These are phyloP conservation scores for Megalops atlanticus DNA, from an alignment of 2,113 vertebrate genomes.

Conservation along the genomic window DNA sequence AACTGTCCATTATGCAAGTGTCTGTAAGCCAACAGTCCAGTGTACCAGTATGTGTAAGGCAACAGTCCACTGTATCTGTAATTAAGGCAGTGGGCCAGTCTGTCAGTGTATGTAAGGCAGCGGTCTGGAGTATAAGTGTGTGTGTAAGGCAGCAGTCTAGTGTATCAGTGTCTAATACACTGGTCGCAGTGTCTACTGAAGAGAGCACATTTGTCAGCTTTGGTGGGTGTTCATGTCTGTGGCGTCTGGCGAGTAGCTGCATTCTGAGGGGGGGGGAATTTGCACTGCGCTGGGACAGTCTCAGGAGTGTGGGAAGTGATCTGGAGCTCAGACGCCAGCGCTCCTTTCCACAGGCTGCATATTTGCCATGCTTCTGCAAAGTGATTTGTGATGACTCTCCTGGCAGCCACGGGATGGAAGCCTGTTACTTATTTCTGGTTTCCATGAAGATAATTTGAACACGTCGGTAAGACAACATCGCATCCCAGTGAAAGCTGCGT, in stretches of 20 bases:
- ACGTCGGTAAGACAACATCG: constrained; percentile 33
- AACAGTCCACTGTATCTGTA: not conserved
- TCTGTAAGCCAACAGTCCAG: not conserved
- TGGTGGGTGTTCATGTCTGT: not conserved
- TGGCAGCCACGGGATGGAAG: not conserved
- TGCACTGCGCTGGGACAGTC: constrained; percentile 49
- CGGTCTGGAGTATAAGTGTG: not conserved
- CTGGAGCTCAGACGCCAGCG: not conserved
- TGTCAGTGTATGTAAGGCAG: not conserved
- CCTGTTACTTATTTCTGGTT: constrained; percentile 38
- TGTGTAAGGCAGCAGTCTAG: not conserved
- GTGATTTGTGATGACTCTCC: constrained; percentile 32
- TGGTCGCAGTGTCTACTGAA: not conserved
- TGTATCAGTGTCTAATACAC: not conserved
- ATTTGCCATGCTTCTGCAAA: constrained; percentile 38
- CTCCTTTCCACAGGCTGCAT: not conserved
- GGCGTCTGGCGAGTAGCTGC: constrained; percentile 30
- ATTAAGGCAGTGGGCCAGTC: not conserved
- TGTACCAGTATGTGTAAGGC: not conserved
- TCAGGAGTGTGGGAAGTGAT: constrained; percentile 33
- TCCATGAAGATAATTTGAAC: constrained; percentile 25
- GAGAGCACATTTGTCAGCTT: not conserved
- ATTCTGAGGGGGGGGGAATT: constrained; percentile 58
- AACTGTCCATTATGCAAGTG: not conserved
- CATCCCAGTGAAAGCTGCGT: constrained; percentile 44